Base-by-base conservation (phyloP, 2,888 invertebrate genomes). In the Lasioglossum marginatum region DNA sequence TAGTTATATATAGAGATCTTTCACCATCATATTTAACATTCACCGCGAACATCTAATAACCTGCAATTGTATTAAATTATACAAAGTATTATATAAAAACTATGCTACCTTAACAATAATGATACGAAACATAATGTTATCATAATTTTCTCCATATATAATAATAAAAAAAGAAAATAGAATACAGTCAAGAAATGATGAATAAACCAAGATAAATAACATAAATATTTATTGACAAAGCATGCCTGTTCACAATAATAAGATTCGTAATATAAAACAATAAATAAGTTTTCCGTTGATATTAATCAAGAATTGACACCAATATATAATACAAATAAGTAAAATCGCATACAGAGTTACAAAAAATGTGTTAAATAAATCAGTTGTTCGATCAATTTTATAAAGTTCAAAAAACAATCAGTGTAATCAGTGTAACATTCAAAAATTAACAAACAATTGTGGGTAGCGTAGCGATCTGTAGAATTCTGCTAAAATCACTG, bases 61-160 rank as follows among this genome's bases (percentile, higher is more conserved):
- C 90, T 90, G 86, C 77, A 90, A 90, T 83, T 73, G 88, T 45
- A 87, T 12, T 48, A 23, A 34, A 78, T n/a, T 68, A 81, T 77
- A 19, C n/a, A 73, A 63, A 79, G 23, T 37, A 52, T 43, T 71
- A 72, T 4, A 66, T 34, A 27, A 43, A 45, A 40, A 70, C 12
- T 40, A 40, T n/a, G 12, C 12, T 70, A 37, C n/a, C 40, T 14
- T 70, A 40, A 68, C 23, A 1, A 37, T 23, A 68, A 37, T 37
- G 23, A 23, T 23, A 34, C 2, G 10, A 52, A 40, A 72, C 12
- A 6, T n/a, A n/a, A 52, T 31, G 27, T 31, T 48, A 79, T 74
- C 23, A 16, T 23, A 60, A 68, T 19, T 2, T 68, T 68, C 37
- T 68, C 19, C 16, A 63, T 63, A 37, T 37, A 37, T 23, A 19